Conservation (phyloP, 1,140 invertebrate species). For the Anastatus disparis region DNA sequence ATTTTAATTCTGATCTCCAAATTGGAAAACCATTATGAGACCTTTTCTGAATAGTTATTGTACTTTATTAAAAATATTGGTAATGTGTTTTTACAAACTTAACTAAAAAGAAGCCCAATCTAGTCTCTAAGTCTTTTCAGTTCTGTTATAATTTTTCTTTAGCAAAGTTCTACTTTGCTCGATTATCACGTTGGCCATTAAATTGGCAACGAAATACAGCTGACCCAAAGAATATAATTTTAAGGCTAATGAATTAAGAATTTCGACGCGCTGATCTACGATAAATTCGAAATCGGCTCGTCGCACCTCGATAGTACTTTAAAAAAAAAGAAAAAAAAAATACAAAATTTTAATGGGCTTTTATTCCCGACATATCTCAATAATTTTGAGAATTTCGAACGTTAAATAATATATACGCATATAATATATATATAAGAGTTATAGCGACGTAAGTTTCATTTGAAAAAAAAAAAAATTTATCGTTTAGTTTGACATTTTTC, state of each 20-base stretch:
- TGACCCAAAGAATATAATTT: constrained; percentile 32
- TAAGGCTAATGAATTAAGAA: constrained; percentile 6
- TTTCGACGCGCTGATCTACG: background rate
- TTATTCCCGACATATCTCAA: constrained; percentile 27
- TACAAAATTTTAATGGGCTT: background rate
- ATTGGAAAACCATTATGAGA: no score
- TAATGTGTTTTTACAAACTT: no score
- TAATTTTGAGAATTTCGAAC: background rate
- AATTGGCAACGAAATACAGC: background rate
- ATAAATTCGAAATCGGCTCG: background rate
- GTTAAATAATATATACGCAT: background rate
- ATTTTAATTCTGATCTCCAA: no score
- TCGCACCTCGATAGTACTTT: constrained; percentile 26
- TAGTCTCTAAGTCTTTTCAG: background rate
- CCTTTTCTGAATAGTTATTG: no score
- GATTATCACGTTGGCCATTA: background rate
- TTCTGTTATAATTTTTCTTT: constrained; percentile 8
- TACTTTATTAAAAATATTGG: no score
- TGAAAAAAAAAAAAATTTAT: background rate
- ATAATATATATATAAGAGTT: background rate
- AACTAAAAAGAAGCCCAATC: background rate
- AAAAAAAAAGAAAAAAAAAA: background rate
- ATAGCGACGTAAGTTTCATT: constrained; percentile 18
- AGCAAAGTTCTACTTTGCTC: background rate
- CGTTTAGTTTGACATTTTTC: constrained; percentile 13